Conservation (phyloP, 2,113 vertebrate genomes). For the Cyanoliseus patagonus region DNA sequence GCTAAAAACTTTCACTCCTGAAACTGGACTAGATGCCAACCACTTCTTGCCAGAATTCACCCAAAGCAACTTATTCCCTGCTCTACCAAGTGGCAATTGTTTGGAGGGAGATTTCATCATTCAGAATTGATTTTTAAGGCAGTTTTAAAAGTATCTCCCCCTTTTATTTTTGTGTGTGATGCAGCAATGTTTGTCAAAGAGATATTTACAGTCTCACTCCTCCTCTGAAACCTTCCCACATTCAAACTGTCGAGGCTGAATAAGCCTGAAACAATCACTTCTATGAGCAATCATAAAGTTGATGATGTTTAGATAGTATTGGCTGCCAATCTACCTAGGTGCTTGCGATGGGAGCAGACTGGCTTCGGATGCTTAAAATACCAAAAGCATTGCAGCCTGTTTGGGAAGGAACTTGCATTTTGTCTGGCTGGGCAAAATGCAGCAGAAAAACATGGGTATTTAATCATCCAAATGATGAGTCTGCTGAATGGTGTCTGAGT, state of each 20-base stretch:
- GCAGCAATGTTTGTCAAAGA: slow-evolving; percentile 55
- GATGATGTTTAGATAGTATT: slow-evolving; percentile 46
- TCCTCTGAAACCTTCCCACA: slow-evolving; percentile 41
- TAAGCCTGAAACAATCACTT: slow-evolving; percentile 28
- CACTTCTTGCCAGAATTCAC: slow-evolving; percentile 41
- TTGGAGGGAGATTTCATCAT: slow-evolving; percentile 50
- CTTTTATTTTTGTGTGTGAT: slow-evolving; percentile 14
- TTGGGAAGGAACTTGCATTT: neutral
- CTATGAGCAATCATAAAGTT: neutral
- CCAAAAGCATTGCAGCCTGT: neutral
- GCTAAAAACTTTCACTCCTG: neutral
- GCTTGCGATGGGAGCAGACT: slow-evolving; percentile 29
- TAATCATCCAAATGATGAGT: neutral
- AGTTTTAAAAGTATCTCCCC: slow-evolving; percentile 61
- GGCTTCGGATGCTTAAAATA: slow-evolving; percentile 13
- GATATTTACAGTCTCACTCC: slow-evolving; percentile 50
- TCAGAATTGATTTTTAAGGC: slow-evolving; percentile 54
- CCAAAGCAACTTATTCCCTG: slow-evolving; percentile 34
- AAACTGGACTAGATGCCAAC: neutral
- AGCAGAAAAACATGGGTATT: neutral
- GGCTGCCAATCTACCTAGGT: slow-evolving; percentile 15
- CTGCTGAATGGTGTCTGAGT: neutral
- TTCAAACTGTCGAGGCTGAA: slow-evolving; percentile 44
- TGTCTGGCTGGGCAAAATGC: neutral
- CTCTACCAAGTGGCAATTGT: neutral